Conservation (phyloP, 2,797 vertebrate genomes). For the Chaunax sp. region DNA sequence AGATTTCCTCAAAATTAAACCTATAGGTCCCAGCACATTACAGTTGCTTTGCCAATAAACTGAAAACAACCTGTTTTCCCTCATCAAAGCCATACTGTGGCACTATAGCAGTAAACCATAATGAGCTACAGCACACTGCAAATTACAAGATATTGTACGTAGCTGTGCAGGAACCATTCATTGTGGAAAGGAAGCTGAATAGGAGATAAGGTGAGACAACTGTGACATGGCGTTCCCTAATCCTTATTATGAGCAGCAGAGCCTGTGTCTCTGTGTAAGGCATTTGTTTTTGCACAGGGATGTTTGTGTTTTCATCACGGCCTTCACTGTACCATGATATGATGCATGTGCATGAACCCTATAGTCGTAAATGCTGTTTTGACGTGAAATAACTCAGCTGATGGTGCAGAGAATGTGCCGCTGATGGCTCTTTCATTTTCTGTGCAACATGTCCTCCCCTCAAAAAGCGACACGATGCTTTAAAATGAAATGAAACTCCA, state of each 20-base stretch:
- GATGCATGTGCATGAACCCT: slow-evolving; percentile 6
- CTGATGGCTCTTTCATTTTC: slow-evolving; percentile 4
- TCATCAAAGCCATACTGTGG: slow-evolving; percentile 27
- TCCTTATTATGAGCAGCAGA: slow-evolving; percentile 26
- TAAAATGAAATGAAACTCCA: slow-evolving; percentile 11
- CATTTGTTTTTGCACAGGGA: not conserved
- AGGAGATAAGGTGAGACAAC: not conserved
- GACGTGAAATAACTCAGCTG: not conserved
- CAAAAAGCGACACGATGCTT: not conserved
- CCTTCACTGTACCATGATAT: slow-evolving; percentile 9
- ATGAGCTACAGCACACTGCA: slow-evolving; percentile 31
- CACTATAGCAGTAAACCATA: slow-evolving; percentile 15
- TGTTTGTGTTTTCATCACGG: slow-evolving; percentile 4
- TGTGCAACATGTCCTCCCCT: not conserved
- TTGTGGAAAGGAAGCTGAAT: not conserved
- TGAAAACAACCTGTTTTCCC: slow-evolving; percentile 22
- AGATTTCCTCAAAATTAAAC: slow-evolving; percentile 9
- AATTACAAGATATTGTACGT: slow-evolving; percentile 4
- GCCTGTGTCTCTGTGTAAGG: slow-evolving; percentile 4
- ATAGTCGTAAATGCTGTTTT: slow-evolving; percentile 10
- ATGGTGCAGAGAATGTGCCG: not conserved
- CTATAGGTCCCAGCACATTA: not conserved
- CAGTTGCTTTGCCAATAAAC: slow-evolving; percentile 15
- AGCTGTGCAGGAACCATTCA: not conserved
- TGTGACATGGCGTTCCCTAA: slow-evolving; percentile 25